These are phyloP conservation scores for Octopus bimaculoides DNA, from an alignment of 1,140 invertebrate genomes.

Conservation along the genomic window DNA sequence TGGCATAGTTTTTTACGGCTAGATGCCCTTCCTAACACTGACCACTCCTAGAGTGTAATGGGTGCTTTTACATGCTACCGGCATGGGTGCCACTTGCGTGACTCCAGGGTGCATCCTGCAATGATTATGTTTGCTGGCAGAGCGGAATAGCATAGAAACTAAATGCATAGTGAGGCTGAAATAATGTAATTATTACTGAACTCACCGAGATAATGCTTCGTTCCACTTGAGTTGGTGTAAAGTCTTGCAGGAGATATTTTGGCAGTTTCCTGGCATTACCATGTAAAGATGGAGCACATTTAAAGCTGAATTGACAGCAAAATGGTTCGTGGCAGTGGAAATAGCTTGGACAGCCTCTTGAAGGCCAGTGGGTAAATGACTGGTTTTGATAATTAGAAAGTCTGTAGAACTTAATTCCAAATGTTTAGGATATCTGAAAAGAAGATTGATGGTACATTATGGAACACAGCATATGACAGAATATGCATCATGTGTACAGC, in stretches of 20 bases:
- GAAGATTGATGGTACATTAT: not conserved
- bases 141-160: too few species aligned
- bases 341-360: constrained; percentile 38
- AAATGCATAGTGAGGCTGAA: too few species aligned
- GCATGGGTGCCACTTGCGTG: too few species aligned
- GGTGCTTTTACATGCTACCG: too few species aligned
- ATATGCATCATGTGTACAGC: too few species aligned
- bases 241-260: constrained; percentile 27
- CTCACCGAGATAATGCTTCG: not conserved
- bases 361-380: constrained; percentile 37
- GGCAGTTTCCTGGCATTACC: constrained; percentile 26
- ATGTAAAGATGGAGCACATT: constrained; percentile 36
- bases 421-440: constrained; percentile 41
- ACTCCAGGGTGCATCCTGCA: too few species aligned
- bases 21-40: too few species aligned
- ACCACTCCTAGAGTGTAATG: too few species aligned
- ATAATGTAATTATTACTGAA: too few species aligned
- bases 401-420: constrained; percentile 41
- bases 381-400: constrained; percentile 31
- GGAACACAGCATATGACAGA: too few species aligned
- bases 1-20: too few species aligned
- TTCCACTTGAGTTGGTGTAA: constrained; percentile 27
- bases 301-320: constrained; percentile 37
- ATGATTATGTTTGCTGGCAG: too few species aligned
- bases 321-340: constrained; percentile 47